Base-by-base conservation (phyloP, 2,797 vertebrate species). In the Dicrostonyx torquatus region DNA sequence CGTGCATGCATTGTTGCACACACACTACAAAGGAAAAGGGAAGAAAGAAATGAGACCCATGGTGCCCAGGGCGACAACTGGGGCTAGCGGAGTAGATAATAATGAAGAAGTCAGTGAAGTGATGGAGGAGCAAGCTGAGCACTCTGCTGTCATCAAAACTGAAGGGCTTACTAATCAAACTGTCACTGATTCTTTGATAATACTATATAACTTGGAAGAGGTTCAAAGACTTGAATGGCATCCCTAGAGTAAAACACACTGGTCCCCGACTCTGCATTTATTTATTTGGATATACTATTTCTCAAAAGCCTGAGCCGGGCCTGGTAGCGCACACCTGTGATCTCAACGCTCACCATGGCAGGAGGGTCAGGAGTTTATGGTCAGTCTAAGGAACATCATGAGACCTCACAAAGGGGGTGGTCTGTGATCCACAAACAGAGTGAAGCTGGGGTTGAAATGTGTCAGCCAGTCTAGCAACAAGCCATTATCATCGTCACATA, bases 141-240 rank as follows among this genome's bases (percentile, higher is more conserved):
- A 60, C 45, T 94, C 72, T 66, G 72, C 66, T 93, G 75, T 94
- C 64, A 85, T 84, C 60, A 55, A 73, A 94, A 66, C 45, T 75
- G 34, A 90, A 87, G 76, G 24, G 73, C 29, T 40, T 15, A 64
- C 13, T 78, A 37, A 94, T 89, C 75, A 89, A 73, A 94, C 83
- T 84, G 88, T 89, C 92, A 84, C 40, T 5, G 3, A 40, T 66
- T 77, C 77, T 43, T 64, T 91, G 50, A 87, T 79, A 64, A 64
- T 53, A 34, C 77, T 92, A 40, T 84, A 79, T 43, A 92, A 77
- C 43, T 82, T 85, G 66, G 70, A 94, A 96, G 53, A 95, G 40
- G 62, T 93, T 89, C 79, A 89, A 89, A 94, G 72, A 88, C 40
- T 31, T 68, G 55, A 95, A 94, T 87, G 87, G 48, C 72, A 90